Base-by-base conservation (phyloP, 2,888 invertebrate genomes). In the Caenorhabditis imperialis region DNA sequence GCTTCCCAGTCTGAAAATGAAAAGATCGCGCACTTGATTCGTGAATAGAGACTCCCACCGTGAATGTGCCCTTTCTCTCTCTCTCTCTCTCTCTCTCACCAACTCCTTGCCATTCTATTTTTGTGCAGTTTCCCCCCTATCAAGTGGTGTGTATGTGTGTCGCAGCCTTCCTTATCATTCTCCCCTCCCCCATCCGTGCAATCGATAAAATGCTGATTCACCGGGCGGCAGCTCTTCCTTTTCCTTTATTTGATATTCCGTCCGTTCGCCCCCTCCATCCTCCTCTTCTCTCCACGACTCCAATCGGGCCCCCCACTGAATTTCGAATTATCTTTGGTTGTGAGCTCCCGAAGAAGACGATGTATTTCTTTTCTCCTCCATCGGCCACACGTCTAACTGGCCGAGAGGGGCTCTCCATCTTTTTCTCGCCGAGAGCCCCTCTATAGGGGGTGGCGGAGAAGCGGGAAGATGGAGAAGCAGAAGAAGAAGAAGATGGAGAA, bases 151-250 rank as follows among this genome's bases (percentile, higher is more conserved):
- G n/a, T n/a, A n/a, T n/a, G n/a, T n/a, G n/a, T n/a, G n/a, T 61
- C 37, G 20, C 40, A 20, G 40, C 25, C 51, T 50, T n/a, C 42
- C 58, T 55, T 69, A 57, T 65, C 65, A 58, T 53, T 57, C 58
- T 55, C 53, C 42, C 12, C 47, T 35, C 22, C 22, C 70, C 51
- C 27, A 16, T 35, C 14, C 60, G 42, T 40, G 22, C 44, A 53
- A 53, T 62, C 55, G 58, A 54, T 61, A 48, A 33, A 40, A 44
- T 55, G 50, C 55, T 62, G 60, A 60, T 60, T 62, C 60, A 60
- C 48, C 61, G 20, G 22, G 22, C 25, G 45, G 16, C 55, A 48
- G 42, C 61, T 62, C 40, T 18, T 14, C 14, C 30, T 50, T 23
- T 25, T 14, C 23, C 50, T 60, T 60, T 61, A 51, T 61, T 60